Conservation (phyloP, 2,888 invertebrate species). For the Galerucella nymphaeae region DNA sequence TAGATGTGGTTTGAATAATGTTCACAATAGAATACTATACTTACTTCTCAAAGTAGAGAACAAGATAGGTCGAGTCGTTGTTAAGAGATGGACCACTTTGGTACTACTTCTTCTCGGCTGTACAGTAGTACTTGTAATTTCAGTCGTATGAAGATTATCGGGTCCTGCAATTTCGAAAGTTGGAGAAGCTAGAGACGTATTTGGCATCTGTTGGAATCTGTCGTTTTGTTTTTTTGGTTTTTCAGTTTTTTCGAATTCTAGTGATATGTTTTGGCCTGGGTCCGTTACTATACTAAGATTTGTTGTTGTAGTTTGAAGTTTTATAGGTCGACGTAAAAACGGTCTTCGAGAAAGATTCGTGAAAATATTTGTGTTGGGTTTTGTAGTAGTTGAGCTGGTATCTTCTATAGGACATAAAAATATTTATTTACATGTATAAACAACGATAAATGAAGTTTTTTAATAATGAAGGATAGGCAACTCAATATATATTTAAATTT, state of each 20-base stretch:
- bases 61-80: not conserved
- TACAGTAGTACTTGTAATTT: not conserved
- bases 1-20: not conserved
- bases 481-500: too few species aligned
- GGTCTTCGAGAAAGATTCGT: slow-evolving; percentile 53
- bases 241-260: slow-evolving; percentile 48
- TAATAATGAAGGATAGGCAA: too few species aligned
- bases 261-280: slow-evolving; percentile 54
- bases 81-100: not conserved
- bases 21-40: not conserved
- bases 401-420: not conserved
- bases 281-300: slow-evolving; percentile 44
- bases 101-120: not conserved
- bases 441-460: too few species aligned
- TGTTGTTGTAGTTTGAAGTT: slow-evolving; percentile 33
- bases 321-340: slow-evolving; percentile 44
- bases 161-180: not conserved
- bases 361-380: slow-evolving; percentile 43
- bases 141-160: not conserved
- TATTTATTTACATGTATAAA: not conserved
- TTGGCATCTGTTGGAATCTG: slow-evolving; percentile 57
- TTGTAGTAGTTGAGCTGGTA: slow-evolving; percentile 21
- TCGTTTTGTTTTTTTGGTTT: slow-evolving; percentile 56
- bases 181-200: slow-evolving; percentile 49
- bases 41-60: not conserved